Conservation (phyloP, 2,113 vertebrate species). For the Saguinus imperator region DNA sequence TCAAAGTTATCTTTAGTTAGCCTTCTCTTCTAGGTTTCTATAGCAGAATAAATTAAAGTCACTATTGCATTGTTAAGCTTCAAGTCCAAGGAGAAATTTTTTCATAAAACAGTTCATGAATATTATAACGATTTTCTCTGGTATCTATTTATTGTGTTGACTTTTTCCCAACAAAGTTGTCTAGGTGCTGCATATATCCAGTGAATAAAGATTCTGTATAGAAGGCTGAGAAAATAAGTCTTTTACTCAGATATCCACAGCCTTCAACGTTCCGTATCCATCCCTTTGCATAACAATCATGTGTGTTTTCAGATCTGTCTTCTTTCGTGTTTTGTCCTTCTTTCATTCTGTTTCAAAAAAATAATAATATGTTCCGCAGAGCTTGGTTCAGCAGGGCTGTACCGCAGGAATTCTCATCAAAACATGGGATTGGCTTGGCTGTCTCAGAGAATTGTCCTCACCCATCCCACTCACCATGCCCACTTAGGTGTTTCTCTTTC, state of each 20-base stretch:
- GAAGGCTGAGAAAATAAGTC: not conserved
- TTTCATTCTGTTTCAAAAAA: constrained; percentile 11
- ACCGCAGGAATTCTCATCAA: not conserved
- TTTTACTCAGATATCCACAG: not conserved
- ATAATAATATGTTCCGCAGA: not conserved
- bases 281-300: not conserved
- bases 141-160: not conserved
- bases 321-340: not conserved
- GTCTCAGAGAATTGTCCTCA: not conserved
- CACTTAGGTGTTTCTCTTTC: not conserved
- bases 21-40: not conserved
- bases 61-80: not conserved
- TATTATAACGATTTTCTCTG: not conserved
- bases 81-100: constrained; percentile 1
- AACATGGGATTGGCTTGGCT: not conserved
- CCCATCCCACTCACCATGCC: not conserved
- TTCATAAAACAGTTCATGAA: not conserved
- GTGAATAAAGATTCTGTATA: constrained; percentile 13
- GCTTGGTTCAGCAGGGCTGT: not conserved
- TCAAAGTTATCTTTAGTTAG: not conserved
- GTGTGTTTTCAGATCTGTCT: not conserved
- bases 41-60: not conserved
- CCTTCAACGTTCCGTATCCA: not conserved
- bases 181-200: not conserved
- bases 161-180: not conserved